phyloP scores from a whole-genome alignment of 2,797 vertebrate genomes.

The Poecilia picta region DNA sequence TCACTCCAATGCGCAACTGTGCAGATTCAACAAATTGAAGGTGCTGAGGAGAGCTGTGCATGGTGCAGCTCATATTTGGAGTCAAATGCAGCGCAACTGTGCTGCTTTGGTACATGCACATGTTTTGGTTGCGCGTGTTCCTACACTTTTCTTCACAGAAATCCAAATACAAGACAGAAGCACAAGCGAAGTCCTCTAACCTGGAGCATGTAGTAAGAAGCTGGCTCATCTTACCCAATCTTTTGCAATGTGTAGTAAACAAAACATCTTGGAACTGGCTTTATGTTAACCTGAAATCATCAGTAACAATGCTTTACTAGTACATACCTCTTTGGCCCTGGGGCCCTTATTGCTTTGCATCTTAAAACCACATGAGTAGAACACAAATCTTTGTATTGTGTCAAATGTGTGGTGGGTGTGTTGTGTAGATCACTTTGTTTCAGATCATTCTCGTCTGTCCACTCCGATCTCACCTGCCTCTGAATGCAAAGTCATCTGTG shows the following conservation, averaged over 20 bases:
- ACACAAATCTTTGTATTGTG: constrained; percentile 65
- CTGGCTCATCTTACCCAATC: constrained; percentile 62
- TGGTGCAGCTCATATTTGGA: constrained; percentile 72
- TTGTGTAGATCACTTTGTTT: constrained; percentile 87
- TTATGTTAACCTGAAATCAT: constrained; percentile 78
- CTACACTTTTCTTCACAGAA: constrained; percentile 81
- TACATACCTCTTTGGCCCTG: constrained; percentile 71
- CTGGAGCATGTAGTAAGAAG: constrained; percentile 79
- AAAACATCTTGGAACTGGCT: constrained; percentile 77
- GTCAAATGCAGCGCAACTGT: constrained; percentile 72
- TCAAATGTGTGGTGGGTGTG: constrained; percentile 80
- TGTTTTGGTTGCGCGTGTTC: constrained; percentile 69
- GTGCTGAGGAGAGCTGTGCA: constrained; percentile 76
- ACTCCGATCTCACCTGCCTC: constrained; percentile 82
- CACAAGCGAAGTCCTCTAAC: constrained; percentile 69
- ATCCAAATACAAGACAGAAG: constrained; percentile 68
- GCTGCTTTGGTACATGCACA: constrained; percentile 57
- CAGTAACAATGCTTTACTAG: constrained; percentile 76
- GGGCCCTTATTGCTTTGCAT: constrained; percentile 77
- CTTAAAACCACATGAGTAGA: constrained; percentile 75
- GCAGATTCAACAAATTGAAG: constrained; percentile 45
- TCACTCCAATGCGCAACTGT: constrained; percentile 71
- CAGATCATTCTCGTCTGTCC: constrained; percentile 84
- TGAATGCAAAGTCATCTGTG: constrained; percentile 86
- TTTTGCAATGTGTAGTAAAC: constrained; percentile 67